Percentiles rank a stretch among this genome's conserved stretches.
Conservation (phyloP, 2,888 invertebrate genomes). For the Pelosia muscerda region DNA sequence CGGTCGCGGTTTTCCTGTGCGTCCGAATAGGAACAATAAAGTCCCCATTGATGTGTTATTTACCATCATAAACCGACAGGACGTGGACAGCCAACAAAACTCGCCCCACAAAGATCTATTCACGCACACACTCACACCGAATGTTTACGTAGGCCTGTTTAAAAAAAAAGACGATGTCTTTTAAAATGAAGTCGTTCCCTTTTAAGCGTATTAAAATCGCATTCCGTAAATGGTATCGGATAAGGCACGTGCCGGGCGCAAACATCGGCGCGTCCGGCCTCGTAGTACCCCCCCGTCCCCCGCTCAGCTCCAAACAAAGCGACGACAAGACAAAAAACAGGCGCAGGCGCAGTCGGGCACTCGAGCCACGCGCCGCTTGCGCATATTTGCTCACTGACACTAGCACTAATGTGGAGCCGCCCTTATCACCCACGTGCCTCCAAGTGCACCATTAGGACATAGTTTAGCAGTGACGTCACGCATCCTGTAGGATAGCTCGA, state of each 20-base stretch:
- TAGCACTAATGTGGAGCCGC: conserved; percentile 37
- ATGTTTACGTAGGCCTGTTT: conserved; percentile 52
- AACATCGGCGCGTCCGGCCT: conserved; percentile 56
- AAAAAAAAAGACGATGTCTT: conserved; percentile 67
- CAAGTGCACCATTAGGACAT: conserved; percentile 49
- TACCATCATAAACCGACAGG: conserved; percentile 23
- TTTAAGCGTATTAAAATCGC: conserved; percentile 79
- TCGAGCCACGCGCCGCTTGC: conserved; percentile 29
- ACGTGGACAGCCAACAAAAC: conserved; percentile 11
- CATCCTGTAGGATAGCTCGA: background rate
- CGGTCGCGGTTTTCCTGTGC: conserved; percentile 48
- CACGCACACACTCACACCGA: conserved; percentile 27
- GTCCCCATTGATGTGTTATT: conserved; percentile 41
- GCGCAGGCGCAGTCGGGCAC: conserved; percentile 28
- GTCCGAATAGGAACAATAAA: conserved; percentile 20
- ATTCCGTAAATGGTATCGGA: conserved; percentile 80
- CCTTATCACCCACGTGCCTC: conserved; percentile 29
- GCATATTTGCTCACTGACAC: conserved; percentile 53
- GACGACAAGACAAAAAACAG: conserved; percentile 40
- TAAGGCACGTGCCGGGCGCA: conserved; percentile 78
- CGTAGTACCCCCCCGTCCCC: conserved; percentile 28
- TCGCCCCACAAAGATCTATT: conserved; percentile 19
- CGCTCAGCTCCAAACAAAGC: conserved; percentile 43
- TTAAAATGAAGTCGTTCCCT: conserved; percentile 73
- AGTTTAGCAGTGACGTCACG: conserved; percentile 46